Percentiles rank a stretch among this genome's conserved stretches.
Evolutionary conservation across 2,113 vertebrate genomes (phyloP).

Genomic region (Oreotrochilus melanogaster): DNA sequence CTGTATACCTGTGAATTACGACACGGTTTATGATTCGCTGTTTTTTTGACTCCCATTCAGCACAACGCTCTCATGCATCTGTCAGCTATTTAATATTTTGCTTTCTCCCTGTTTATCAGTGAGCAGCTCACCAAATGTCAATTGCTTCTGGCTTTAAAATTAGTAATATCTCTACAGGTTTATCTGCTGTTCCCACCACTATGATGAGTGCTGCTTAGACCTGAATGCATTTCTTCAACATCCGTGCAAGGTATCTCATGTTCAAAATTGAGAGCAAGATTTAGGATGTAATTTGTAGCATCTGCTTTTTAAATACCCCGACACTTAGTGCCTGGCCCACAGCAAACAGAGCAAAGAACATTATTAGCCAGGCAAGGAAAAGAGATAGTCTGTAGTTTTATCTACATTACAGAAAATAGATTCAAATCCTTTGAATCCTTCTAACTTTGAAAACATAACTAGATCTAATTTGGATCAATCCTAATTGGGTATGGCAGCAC

Average conservation of each 20-base stretch:
- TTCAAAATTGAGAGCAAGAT: slow-evolving; percentile 1
- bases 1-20: not conserved
- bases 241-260: not conserved
- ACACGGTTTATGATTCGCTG: not conserved
- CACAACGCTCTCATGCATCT: not conserved
- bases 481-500: not conserved
- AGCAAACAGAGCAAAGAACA: not conserved
- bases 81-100: not conserved
- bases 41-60: not conserved
- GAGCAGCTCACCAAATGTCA: not conserved
- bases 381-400: not conserved
- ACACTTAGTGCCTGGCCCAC: not conserved
- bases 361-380: not conserved
- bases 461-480: slow-evolving; percentile 2
- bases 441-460: not conserved
- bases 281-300: not conserved
- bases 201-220: not conserved
- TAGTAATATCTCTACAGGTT: not conserved
- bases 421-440: not conserved
- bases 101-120: not conserved
- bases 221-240: not conserved
- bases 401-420: not conserved
- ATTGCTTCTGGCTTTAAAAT: not conserved
- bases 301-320: not conserved
- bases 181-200: not conserved